Evolutionary conservation across 37 sponge, comb jelly and placozoan genomes (phyloP), one percentile per base, ranked within the genome.

Genomic region (Haliclona indistincta): DNA sequence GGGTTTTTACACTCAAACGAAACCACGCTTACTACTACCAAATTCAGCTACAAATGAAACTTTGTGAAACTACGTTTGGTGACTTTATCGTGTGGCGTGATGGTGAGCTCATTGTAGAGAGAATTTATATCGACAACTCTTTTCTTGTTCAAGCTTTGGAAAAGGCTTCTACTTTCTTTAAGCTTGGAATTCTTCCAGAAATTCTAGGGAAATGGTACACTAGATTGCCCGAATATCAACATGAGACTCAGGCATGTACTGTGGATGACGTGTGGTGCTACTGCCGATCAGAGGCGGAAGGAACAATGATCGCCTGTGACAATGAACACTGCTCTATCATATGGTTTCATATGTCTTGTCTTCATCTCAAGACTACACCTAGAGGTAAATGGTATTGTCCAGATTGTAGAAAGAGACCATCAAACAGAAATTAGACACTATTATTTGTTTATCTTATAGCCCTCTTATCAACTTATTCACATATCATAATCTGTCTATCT

Each of bases 71-170:
- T 35, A 17, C 43, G 26, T 84, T 56, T 69, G 42, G 78, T 71
- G 85, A 77, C 35, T 84, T 84, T 77, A 54, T 77, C 30, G 72
- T 84, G 11, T 84, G 78, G 73, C 54, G 47, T 15, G 71, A 74
- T 35, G 63, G 38, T 8, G 55, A 63, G 37, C 28, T 69, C 56
- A 20, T 72, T 7, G 58, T 80, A 8, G 60, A 80, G 43, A 41
- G 76, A 11, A 51, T 77, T 29, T 61, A 72, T 28, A 64, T 67
- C 0, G 70, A 74, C 28, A 37, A 72, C 2, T 34, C 73, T 29
- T 72, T 72, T 23, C 51, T 72, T 3, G 11, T 8, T 72, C 4
- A 7, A 32, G 73, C 38, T 5, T 53, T 56, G 47, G 70, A 68
- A 22, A 25, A 40, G 36, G 53, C 26, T 79, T 38, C n/a, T 8